Conservation (phyloP, 2,113 vertebrate genomes). For the Hemibates koningsi region DNA sequence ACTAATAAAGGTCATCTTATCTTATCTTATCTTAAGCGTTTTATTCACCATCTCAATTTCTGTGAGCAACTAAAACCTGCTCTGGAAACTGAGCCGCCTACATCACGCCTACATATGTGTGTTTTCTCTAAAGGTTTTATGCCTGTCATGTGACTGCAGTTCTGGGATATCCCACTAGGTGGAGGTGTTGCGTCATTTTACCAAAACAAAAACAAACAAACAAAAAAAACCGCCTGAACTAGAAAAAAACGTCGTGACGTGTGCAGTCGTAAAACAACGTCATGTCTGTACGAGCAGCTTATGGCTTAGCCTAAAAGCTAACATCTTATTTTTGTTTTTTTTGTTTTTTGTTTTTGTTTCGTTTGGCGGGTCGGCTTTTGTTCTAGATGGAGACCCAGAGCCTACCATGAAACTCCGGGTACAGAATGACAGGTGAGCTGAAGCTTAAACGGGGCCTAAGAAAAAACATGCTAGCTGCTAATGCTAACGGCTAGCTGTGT, state of each 20-base stretch:
- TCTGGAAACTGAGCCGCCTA: too few species aligned
- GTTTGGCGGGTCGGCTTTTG: background rate
- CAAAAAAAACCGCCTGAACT: background rate
- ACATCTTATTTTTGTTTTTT: slow-evolving; percentile 29
- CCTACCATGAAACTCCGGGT: slow-evolving; percentile 72
- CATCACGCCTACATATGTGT: background rate
- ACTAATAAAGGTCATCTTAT: too few species aligned
- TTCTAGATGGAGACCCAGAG: slow-evolving; percentile 50
- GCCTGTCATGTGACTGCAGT: background rate
- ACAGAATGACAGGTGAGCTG: slow-evolving; percentile 75
- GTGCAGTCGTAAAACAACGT: slow-evolving; percentile 14
- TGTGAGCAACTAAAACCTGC: too few species aligned
- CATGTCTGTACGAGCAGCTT: slow-evolving; percentile 32
- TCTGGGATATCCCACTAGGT: background rate
- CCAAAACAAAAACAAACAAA: background rate
- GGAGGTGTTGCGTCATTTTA: background rate
- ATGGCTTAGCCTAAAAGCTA: slow-evolving; percentile 17
- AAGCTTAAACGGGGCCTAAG: background rate
- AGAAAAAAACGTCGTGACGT: slow-evolving; percentile 37
- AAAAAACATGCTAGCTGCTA: slow-evolving; percentile 22
- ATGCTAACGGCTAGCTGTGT: slow-evolving; percentile 11
- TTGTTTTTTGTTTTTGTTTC: slow-evolving; percentile 27
- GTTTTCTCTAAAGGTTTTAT: background rate
- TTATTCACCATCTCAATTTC: too few species aligned
- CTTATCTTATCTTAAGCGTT: too few species aligned